Evolutionary conservation across 2,888 invertebrate genomes (phyloP), one percentile per base, ranked within the genome.

Genomic region (Blera fallax): DNA sequence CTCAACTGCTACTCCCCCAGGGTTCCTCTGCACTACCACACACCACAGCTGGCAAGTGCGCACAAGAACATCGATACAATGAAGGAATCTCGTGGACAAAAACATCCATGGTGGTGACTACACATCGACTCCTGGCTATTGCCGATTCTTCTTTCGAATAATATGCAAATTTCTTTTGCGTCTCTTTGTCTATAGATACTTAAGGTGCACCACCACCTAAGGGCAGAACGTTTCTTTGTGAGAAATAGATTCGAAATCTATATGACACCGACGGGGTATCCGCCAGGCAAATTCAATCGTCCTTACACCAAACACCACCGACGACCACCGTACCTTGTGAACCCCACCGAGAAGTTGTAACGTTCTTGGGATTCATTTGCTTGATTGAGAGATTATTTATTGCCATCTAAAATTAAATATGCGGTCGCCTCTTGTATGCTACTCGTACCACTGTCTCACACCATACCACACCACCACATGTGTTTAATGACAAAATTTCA

Each of bases 401-500:
- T 81, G 37, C 70, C 69, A 67, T 74, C 81, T 77, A 81, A 76
- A 85, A 85, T 81, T 85, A 85, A 76, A 76, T 81, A 81, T 81
- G 76, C 76, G 81, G 70, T 81, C 70, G 65, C 45, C 40, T 83
- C 67, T 60, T 80, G 67, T 77, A 32, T 43, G 52, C 54, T 45
- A 67, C 52, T 34, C 32, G 37, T 62, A 29, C 62, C 64, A 52
- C 56, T 52, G 24, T 24, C 24, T 29, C 73, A 50, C 29, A 45
- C 48, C 58, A 58, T 62, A 65, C 65, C 70, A 40, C 40, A 45
- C 69, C 52, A 67, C 77, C 85, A 85, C 81, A 85, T 85, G 85
- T 85, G 81, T 81, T 81, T 85, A 81, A 85, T 85, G 85, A 85
- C 85, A 85, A 85, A 85, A 85, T 85, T 85, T 85, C 85, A 85